Evolutionary conservation across 2,113 vertebrate genomes (phyloP).

Genomic region (Mixornis gularis): DNA sequence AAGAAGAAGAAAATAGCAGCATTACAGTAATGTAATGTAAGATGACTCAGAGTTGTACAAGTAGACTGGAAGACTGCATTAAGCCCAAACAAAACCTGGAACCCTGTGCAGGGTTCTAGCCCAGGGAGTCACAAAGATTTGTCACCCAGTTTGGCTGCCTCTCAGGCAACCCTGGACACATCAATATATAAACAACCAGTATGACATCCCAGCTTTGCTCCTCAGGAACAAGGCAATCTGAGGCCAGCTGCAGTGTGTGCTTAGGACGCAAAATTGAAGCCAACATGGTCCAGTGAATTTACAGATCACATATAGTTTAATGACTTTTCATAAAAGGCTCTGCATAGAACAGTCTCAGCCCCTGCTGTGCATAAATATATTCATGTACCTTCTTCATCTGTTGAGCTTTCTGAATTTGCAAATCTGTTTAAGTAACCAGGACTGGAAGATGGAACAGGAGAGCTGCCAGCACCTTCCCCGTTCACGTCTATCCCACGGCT

Average conservation of each 20-base stretch:
- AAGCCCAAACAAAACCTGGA: not conserved
- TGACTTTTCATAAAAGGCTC: not conserved
- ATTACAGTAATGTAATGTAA: not conserved
- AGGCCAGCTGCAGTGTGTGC: not conserved
- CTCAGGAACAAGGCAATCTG: not conserved
- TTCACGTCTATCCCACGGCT: constrained; percentile 72
- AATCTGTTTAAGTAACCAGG: constrained; percentile 81
- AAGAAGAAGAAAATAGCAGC: not conserved
- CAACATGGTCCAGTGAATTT: fast-evolving
- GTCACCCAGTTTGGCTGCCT: not conserved
- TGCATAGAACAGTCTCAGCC: not conserved
- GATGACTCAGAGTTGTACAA: not conserved
- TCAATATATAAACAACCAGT: not conserved
- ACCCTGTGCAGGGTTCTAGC: not conserved
- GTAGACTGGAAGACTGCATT: not conserved
- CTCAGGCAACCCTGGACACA: not conserved
- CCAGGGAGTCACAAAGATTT: not conserved
- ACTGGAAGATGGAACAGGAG: constrained; percentile 62
- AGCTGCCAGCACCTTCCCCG: constrained; percentile 70
- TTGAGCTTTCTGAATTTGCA: constrained; percentile 92
- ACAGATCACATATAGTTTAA: not conserved
- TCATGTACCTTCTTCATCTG: constrained; percentile 92
- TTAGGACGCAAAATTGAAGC: not conserved
- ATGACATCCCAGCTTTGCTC: not conserved
- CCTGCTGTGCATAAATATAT: not conserved